Evolutionary conservation across 1,140 invertebrate genomes (phyloP), one percentile per base, ranked within the genome.

Genomic region (Drosophila paulistorum): DNA sequence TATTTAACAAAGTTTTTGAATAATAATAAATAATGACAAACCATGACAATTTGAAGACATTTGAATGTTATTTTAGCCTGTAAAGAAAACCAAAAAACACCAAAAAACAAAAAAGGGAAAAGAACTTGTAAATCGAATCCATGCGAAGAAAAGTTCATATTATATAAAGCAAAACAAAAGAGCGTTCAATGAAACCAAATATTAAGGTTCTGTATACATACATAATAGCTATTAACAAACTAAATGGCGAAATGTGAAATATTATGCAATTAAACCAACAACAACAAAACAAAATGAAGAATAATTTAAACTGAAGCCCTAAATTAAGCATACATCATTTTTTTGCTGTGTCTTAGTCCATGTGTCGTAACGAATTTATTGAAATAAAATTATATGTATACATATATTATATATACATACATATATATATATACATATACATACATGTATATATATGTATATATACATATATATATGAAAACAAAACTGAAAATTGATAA

Each of bases 331-430:
- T 87, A 72, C 87, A 87, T 87, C 45, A 51, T 89, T 87, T 87
- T 87, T 87, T 87, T 87, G 84, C 83, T 87, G 83, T 87, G 83
- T 87, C 84, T 87, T 87, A 87, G 83, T 87, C 83, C 83, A 86
- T 87, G 83, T 86, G 83, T 86, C 83, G 83, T 86, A 86, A 86
- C 83, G 83, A 86, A 86, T 86, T 86, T 86, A 86, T 86, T 86
- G 83, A 86, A 87, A 65, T 79, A 86, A 69, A 73, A 60, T 68
- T 67, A 41, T 58, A 37, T 35, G 33, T 35, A 41, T 7, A 70
- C 62, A 65, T 41, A 57, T n/a, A 51, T 30, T 57, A 65, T 51
- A 33, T 55, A 33, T 30, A 30, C 10, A 30, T 26, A 39, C 2
- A 66, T 58, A 65, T 39, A 65, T 48, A 65, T 41, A 65, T 67